phyloP scores from a whole-genome alignment of 2,888 invertebrate genomes.

The Falcaria lacertinaria region DNA sequence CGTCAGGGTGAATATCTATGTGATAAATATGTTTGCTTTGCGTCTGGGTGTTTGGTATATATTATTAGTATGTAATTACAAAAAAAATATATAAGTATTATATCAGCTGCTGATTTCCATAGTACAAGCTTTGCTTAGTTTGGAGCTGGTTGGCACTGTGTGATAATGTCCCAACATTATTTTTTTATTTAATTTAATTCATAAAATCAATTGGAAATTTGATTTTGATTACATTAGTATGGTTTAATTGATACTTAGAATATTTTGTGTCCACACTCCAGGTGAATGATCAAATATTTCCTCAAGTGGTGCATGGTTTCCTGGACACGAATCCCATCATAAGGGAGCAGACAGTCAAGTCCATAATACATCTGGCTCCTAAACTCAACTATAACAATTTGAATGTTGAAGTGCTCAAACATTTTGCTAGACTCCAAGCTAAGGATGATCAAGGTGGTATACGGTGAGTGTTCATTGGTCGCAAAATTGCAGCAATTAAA shows the following conservation, averaged over 20 bases:
- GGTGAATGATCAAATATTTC: slow-evolving; percentile 97
- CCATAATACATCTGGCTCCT: slow-evolving; percentile 95
- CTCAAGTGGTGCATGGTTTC: slow-evolving; percentile 96
- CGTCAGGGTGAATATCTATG: too few species aligned
- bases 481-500: background rate
- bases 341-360: slow-evolving; percentile 98
- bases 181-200: too few species aligned
- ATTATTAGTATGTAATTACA: too few species aligned
- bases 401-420: slow-evolving; percentile 96
- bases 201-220: too few species aligned
- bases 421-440: slow-evolving; percentile 96
- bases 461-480: slow-evolving; percentile 39
- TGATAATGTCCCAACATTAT: too few species aligned
- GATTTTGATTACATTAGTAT: too few species aligned
- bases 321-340: slow-evolving; percentile 98
- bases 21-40: too few species aligned
- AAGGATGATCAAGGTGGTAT: slow-evolving; percentile 96
- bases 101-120: too few species aligned
- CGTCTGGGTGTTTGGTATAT: too few species aligned
- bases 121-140: too few species aligned
- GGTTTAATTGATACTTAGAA: slow-evolving; percentile 3
- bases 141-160: too few species aligned
- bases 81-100: too few species aligned
- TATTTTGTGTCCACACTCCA: slow-evolving; percentile 55
- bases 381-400: slow-evolving; percentile 98